Evolutionary conservation across 2,888 invertebrate genomes (phyloP).

Genomic region (Hedychridium roseum): DNA sequence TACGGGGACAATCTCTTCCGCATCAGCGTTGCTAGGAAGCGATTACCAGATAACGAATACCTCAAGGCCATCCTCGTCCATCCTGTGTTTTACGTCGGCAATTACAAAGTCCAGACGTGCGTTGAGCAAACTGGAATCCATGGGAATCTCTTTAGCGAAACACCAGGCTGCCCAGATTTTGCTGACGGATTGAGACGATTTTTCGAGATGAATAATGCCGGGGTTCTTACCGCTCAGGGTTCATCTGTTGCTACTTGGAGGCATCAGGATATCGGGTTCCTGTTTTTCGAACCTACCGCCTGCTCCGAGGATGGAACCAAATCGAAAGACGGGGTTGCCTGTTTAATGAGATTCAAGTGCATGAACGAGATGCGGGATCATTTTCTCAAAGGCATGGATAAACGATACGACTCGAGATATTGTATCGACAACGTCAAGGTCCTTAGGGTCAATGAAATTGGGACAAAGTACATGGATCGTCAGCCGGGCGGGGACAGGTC

Average conservation of each 20-base stretch:
- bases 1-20: constrained; percentile 51
- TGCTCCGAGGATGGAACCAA: constrained; percentile 67
- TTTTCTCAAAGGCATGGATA: constrained; percentile 41
- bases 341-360: constrained; percentile 43
- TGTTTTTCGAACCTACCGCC: constrained; percentile 70
- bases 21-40: constrained; percentile 37
- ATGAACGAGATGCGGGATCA: constrained; percentile 39
- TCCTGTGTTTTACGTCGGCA: constrained; percentile 52
- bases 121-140: constrained; percentile 41
- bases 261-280: constrained; percentile 62
- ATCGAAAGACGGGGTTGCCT: constrained; percentile 36
- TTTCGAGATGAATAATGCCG: constrained; percentile 61
- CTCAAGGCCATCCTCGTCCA: constrained; percentile 41
- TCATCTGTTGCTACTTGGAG: constrained; percentile 69
- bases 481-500: constrained; percentile 1
- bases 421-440: constrained; percentile 49
- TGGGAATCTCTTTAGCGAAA: constrained; percentile 49
- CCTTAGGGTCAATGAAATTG: constrained; percentile 36
- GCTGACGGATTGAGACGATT: constrained; percentile 59
- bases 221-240: constrained; percentile 69
- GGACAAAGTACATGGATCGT: constrained; percentile 28
- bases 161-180: constrained; percentile 45
- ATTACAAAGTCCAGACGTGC: constrained; percentile 47
- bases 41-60: constrained; percentile 36
- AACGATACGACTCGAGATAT: constrained; percentile 45